A percentile compares a stretch with the other conserved stretches of the same genome.
These are phyloP conservation scores for Luperina nickerlii DNA, from an alignment of 2,888 invertebrate genomes.

Conservation along the genomic window DNA sequence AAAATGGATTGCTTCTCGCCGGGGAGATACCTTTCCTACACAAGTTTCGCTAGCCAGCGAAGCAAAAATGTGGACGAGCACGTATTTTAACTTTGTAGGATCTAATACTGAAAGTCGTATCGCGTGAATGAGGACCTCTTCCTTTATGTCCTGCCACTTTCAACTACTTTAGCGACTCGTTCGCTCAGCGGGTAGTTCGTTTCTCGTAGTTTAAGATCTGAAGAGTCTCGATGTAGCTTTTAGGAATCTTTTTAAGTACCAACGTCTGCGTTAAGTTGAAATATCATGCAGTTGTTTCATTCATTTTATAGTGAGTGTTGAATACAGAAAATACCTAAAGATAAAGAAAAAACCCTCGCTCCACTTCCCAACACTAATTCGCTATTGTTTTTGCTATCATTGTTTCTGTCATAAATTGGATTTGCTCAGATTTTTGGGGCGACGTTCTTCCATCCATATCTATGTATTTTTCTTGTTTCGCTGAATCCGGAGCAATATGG, in stretches of 20 bases:
- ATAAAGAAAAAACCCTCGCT: slow-evolving; percentile 6
- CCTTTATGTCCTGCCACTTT: slow-evolving; percentile 51
- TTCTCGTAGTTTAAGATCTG: slow-evolving; percentile 49
- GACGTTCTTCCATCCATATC: slow-evolving; percentile 20
- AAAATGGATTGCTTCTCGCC: slow-evolving; percentile 83
- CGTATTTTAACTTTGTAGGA: slow-evolving; percentile 57
- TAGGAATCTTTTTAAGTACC: slow-evolving; percentile 30
- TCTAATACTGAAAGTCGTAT: slow-evolving; percentile 53
- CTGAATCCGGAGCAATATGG: slow-evolving; percentile 40
- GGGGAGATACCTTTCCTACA: slow-evolving; percentile 72
- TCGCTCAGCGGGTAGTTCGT: slow-evolving; percentile 32
- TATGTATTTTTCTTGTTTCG: slow-evolving; percentile 33
- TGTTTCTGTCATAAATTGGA: slow-evolving; percentile 45
- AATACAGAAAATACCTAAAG: slow-evolving; percentile 12
- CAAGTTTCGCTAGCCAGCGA: slow-evolving; percentile 58
- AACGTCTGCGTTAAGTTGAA: slow-evolving; percentile 4
- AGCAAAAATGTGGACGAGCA: slow-evolving; percentile 42
- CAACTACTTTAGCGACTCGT: slow-evolving; percentile 49
- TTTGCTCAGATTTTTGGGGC: slow-evolving; percentile 34
- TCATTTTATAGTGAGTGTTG: slow-evolving; percentile 9
- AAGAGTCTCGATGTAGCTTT: slow-evolving; percentile 49
- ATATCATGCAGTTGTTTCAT: neutral
- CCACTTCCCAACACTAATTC: slow-evolving; percentile 28
- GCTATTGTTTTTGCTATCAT: slow-evolving; percentile 47
- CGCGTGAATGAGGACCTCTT: slow-evolving; percentile 56